A percentile compares a stretch with the other conserved stretches of the same genome.
phyloP scores from a whole-genome alignment of 2,797 vertebrate genomes.

The Chaunax sp. region DNA sequence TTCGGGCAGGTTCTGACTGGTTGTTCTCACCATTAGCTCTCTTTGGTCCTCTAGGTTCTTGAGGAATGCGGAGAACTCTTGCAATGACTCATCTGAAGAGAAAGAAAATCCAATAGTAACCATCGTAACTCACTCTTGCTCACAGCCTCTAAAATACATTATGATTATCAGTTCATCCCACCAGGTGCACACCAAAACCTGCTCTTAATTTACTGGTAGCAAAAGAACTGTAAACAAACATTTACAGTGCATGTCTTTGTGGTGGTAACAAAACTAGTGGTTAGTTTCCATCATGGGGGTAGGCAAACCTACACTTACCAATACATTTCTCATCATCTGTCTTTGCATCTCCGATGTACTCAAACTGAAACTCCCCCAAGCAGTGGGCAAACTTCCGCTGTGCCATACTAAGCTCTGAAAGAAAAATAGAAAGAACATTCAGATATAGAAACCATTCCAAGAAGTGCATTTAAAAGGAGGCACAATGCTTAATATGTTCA shows the following conservation, averaged over 20 bases:
- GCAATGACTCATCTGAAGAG: conserved; percentile 92
- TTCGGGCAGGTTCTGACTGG: conserved; percentile 54
- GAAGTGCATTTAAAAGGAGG: background rate
- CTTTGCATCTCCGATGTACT: conserved; percentile 97
- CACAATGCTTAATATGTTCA: background rate
- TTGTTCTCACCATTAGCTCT: conserved; percentile 93
- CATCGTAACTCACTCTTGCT: background rate
- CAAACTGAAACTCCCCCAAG: conserved; percentile 95
- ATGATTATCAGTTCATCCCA: conserved; percentile 34
- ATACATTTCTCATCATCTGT: conserved; percentile 96
- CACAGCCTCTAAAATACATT: conserved; percentile 8
- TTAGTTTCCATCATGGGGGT: conserved; percentile 28
- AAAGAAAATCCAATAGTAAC: conserved; percentile 10
- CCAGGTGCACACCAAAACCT: conserved; percentile 26
- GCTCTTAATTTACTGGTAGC: conserved; percentile 42
- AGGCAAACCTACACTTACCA: conserved; percentile 82
- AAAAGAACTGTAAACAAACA: conserved; percentile 54
- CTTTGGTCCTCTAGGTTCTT: conserved; percentile 97
- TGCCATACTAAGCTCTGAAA: conserved; percentile 91
- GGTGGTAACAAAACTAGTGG: conserved; percentile 23
- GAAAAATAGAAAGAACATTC: conserved; percentile 12
- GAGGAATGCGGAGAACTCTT: conserved; percentile 94
- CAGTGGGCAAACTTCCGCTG: conserved; percentile 97
- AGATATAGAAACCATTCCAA: conserved; percentile 4
- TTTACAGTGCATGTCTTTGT: conserved; percentile 34